phyloP scores from a whole-genome alignment of 2,888 invertebrate species.

The Rhagonycha fulva region DNA sequence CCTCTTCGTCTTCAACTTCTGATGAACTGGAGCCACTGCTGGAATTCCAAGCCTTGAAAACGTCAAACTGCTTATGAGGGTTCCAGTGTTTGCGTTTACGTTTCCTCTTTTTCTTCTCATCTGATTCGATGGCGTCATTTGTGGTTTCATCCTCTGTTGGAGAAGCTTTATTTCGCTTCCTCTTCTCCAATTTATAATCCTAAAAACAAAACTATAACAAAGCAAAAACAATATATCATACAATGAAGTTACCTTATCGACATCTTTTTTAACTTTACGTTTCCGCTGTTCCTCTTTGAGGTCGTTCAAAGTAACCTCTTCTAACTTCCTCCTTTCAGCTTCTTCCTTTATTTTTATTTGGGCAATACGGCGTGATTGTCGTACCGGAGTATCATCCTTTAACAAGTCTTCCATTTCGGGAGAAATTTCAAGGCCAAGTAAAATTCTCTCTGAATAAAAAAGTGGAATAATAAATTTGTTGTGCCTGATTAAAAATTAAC shows the following conservation, averaged over 20 bases:
- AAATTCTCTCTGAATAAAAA: constrained; percentile 49
- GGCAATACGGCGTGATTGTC: constrained; percentile 84
- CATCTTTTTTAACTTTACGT: constrained; percentile 50
- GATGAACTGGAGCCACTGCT: constrained; percentile 60
- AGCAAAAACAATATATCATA: neutral
- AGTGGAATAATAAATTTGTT: neutral
- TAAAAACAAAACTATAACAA: constrained; percentile 12
- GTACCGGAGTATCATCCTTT: constrained; percentile 51
- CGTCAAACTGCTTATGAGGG: constrained; percentile 54
- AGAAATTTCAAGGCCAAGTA: constrained; percentile 58
- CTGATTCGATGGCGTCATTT: constrained; percentile 53
- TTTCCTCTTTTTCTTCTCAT: constrained; percentile 53
- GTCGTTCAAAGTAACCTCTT: constrained; percentile 73
- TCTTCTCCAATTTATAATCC: constrained; percentile 47
- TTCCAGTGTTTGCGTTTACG: constrained; percentile 44
- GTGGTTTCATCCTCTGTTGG: constrained; percentile 51
- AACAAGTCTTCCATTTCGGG: constrained; percentile 44
- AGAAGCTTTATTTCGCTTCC: constrained; percentile 42
- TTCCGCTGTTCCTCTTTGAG: constrained; percentile 68
- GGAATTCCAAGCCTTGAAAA: constrained; percentile 63
- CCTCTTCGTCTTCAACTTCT: constrained; percentile 52
- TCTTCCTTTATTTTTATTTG: constrained; percentile 87
- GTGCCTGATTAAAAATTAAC: constrained; percentile 9
- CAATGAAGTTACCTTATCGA: constrained; percentile 36
- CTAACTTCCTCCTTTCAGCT: constrained; percentile 73